Conservation (phyloP, 2,888 invertebrate species). For the Miltochrista miniata region DNA sequence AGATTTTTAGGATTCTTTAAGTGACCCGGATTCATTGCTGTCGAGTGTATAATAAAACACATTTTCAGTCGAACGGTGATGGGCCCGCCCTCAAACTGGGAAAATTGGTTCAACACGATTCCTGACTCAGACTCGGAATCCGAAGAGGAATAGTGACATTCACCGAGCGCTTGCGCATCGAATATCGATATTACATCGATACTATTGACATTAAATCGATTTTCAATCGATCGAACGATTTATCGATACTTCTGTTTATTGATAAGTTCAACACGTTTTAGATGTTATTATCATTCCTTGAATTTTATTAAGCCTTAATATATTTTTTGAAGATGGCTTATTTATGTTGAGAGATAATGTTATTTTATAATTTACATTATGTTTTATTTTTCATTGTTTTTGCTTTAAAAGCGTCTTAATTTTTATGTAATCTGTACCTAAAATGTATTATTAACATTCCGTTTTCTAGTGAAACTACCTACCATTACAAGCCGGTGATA, state of each 20-base stretch:
- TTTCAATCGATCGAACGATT: constrained; percentile 2
- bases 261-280: constrained; percentile 7
- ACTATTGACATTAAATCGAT: constrained; percentile 2
- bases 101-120: constrained; percentile 86
- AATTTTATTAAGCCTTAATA: constrained; percentile 23
- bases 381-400: constrained; percentile 12
- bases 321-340: constrained; percentile 32
- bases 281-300: constrained; percentile 12
- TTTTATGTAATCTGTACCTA: constrained; percentile 23
- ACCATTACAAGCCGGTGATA: constrained; percentile 28
- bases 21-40: too few relatives aligned
- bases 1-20: too few relatives aligned
- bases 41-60: too few relatives aligned
- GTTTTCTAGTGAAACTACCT: constrained; percentile 11
- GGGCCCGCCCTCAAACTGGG: constrained; percentile 80
- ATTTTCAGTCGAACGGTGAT: constrained; percentile 66
- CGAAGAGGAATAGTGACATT: constrained; percentile 62
- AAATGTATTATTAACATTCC: constrained; percentile 32
- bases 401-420: constrained; percentile 30
- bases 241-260: neutral
- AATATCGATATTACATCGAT: neutral
- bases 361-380: constrained; percentile 13
- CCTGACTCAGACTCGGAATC: constrained; percentile 82
- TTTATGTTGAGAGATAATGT: neutral
- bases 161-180: too few relatives aligned